Conservation (phyloP, 92 coral and sea anemone species). For the Metridium senile region DNA sequence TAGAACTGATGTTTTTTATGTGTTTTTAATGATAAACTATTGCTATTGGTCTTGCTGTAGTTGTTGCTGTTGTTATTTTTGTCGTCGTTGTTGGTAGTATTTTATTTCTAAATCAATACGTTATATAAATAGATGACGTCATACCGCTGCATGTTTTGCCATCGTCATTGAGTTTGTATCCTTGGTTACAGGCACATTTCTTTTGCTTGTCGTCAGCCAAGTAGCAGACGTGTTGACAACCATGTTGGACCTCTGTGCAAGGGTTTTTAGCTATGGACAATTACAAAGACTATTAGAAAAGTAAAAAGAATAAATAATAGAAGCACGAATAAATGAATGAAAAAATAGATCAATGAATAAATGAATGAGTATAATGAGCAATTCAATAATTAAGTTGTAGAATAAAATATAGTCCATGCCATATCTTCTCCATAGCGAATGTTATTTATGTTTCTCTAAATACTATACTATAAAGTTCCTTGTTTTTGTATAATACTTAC, state of each 20-base stretch:
- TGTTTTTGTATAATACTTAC: constrained; percentile 43
- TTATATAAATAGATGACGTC: background rate
- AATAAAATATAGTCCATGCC: no score
- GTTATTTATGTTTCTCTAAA: background rate
- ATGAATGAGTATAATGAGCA: no score
- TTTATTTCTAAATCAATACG: no score
- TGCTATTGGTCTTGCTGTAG: no score
- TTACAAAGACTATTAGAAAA: background rate
- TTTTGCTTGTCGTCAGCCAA: background rate
- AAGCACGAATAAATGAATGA: background rate
- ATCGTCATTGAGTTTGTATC: constrained; percentile 42
- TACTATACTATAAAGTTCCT: no score
- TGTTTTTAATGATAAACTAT: no score
- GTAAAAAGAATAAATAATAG: no score
- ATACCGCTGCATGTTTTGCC: constrained; percentile 49
- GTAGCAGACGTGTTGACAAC: constrained; percentile 27
- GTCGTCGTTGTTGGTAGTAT: background rate
- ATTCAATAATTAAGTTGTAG: background rate
- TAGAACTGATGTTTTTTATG: no score
- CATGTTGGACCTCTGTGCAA: constrained; percentile 8
- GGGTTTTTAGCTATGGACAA: constrained; percentile 19
- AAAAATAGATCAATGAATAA: background rate
- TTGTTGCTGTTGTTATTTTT: background rate
- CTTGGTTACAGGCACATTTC: constrained; percentile 43
- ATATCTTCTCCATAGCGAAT: no score